Evolutionary conservation across 2,797 vertebrate species (phyloP).

Genomic region (Apogon talboti): DNA sequence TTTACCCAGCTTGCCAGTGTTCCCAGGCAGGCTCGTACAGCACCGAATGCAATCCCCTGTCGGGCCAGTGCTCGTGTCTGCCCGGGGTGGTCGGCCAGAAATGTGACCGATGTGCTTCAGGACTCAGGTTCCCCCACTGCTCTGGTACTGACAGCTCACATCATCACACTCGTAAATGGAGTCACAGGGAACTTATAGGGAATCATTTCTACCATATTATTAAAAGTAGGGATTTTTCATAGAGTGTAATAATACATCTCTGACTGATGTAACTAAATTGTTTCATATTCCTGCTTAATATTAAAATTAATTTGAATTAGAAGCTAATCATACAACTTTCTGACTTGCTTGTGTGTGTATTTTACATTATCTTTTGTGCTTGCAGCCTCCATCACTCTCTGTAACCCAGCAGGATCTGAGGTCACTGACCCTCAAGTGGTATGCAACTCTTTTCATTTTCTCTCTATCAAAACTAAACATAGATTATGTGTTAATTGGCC

Average conservation of each 20-base stretch:
- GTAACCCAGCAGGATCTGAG: conserved; percentile 86
- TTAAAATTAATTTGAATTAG: not conserved
- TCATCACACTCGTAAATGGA: not conserved
- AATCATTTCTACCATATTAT: too few relatives aligned
- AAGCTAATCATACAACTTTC: not conserved
- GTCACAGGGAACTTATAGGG: not conserved
- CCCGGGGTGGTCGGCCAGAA: conserved; percentile 80
- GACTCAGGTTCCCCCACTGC: conserved; percentile 85
- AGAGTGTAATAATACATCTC: too few relatives aligned
- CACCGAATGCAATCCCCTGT: conserved; percentile 73
- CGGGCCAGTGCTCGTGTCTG: conserved; percentile 87
- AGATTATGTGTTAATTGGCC: conserved; percentile 31
- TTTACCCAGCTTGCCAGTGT: conserved; percentile 86
- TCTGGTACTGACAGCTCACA: conserved; percentile 74
- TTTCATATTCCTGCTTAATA: not conserved
- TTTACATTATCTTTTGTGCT: conserved; percentile 33
- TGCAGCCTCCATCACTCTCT: conserved; percentile 76
- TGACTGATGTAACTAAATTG: too few relatives aligned
- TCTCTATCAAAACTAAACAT: not conserved
- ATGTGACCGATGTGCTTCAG: conserved; percentile 87
- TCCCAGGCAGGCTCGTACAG: conserved; percentile 83
- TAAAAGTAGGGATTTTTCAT: too few relatives aligned
- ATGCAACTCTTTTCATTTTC: conserved; percentile 25
- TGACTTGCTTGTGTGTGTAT: conserved; percentile 5
- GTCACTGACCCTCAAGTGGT: conserved; percentile 79